Conservation (phyloP, 2,113 vertebrate genomes). For the Steatornis caripensis region DNA sequence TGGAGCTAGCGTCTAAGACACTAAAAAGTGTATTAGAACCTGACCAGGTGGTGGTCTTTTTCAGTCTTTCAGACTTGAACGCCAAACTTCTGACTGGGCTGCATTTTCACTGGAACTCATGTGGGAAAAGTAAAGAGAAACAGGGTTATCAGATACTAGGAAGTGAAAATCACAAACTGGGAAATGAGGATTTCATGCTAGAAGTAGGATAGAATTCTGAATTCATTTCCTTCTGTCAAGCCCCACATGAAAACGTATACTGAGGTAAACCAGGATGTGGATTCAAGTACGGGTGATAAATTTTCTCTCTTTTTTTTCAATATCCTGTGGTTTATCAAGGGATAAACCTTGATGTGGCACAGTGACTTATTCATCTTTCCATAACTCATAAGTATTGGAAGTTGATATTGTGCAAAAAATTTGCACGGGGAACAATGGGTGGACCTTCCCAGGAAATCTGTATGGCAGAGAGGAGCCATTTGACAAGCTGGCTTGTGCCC, state of each 20-base stretch:
- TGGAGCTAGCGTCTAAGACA: neutral
- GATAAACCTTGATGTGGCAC: neutral
- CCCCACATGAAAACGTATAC: neutral
- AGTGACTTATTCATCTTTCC: neutral
- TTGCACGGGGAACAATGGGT: neutral
- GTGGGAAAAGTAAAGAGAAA: neutral
- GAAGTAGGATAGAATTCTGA: neutral
- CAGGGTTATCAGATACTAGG: neutral
- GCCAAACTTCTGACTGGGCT: neutral
- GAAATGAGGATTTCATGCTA: neutral
- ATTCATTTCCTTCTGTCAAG: neutral
- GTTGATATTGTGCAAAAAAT: neutral
- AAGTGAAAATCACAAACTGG: neutral
- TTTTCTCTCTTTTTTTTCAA: neutral
- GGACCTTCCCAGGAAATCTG: neutral
- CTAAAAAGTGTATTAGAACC: neutral
- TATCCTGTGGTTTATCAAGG: neutral
- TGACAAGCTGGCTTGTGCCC: neutral
- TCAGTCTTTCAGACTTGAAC: neutral
- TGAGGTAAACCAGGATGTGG: neutral
- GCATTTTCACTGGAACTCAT: neutral
- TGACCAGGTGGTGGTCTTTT: neutral
- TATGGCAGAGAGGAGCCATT: neutral
- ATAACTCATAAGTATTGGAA: neutral
- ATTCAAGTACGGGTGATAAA: neutral